Conservation (phyloP, 2,797 vertebrate genomes). For the Schizothorax lantsangensis region DNA sequence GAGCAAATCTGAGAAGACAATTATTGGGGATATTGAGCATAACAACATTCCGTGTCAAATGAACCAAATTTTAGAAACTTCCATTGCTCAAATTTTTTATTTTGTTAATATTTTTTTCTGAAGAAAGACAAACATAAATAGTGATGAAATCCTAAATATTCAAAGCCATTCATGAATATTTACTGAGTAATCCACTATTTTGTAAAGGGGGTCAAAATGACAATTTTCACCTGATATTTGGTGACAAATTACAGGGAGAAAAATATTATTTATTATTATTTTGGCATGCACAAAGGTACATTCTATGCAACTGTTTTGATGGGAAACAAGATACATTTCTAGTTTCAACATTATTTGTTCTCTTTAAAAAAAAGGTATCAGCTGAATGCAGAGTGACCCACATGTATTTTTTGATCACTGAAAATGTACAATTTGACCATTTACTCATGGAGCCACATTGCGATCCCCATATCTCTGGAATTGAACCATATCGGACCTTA, state of each 20-base stretch:
- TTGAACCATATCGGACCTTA: background rate
- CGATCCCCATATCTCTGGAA: background rate
- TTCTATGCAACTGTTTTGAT: background rate
- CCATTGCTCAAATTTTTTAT: background rate
- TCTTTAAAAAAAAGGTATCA: too few species aligned
- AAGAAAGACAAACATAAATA: background rate
- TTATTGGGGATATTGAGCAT: background rate
- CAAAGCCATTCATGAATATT: background rate
- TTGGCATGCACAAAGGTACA: background rate
- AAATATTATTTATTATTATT: background rate
- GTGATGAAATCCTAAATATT: background rate
- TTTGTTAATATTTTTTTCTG: background rate
- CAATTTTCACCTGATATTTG: background rate
- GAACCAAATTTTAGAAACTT: background rate
- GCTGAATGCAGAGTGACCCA: too few species aligned
- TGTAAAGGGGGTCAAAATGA: background rate
- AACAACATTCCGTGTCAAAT: background rate
- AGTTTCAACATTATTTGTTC: background rate
- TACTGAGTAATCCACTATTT: background rate
- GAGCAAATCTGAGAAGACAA: constrained; percentile 80
- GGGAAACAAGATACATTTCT: background rate
- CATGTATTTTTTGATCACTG: background rate
- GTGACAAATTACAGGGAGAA: background rate
- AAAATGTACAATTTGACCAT: background rate
- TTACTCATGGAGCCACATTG: background rate